Conservation (phyloP, 2,797 vertebrate species). For the Ataeniobius toweri region DNA sequence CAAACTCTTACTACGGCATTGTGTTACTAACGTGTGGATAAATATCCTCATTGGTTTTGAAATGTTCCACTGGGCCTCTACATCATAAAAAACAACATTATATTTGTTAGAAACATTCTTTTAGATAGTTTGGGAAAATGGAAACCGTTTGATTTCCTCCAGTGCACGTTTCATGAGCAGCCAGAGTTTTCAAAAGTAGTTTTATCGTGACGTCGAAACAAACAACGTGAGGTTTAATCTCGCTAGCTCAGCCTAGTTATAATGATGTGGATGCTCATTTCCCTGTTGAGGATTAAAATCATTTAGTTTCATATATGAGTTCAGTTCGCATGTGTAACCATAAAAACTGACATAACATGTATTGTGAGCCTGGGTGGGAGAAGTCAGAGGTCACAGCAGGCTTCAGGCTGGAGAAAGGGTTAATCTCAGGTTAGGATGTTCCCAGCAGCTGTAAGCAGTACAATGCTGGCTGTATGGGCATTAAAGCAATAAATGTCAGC, state of each 20-base stretch:
- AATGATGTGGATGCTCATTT: too few species aligned
- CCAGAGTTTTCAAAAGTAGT: neutral
- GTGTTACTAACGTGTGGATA: neutral
- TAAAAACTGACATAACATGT: too few species aligned
- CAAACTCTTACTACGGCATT: neutral
- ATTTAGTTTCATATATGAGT: too few species aligned
- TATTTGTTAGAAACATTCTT: neutral
- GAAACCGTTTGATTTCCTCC: neutral
- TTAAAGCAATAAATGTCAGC: too few species aligned
- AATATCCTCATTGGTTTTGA: neutral
- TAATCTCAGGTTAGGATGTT: too few species aligned
- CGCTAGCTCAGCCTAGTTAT: neutral
- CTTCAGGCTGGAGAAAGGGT: neutral
- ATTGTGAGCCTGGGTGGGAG: too few species aligned
- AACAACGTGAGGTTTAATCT: neutral
- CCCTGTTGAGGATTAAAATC: too few species aligned
- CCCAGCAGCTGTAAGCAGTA: too few species aligned
- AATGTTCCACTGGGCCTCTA: neutral
- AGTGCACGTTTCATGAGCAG: neutral
- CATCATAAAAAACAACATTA: neutral
- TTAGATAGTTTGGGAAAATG: neutral
- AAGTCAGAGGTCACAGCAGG: too few species aligned
- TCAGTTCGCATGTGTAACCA: too few species aligned
- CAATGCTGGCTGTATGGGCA: too few species aligned
- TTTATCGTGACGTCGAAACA: neutral